Evolutionary conservation across 1,140 invertebrate species (phyloP), one percentile per base, ranked within the genome.

Genomic region (Asobara japonica): DNA sequence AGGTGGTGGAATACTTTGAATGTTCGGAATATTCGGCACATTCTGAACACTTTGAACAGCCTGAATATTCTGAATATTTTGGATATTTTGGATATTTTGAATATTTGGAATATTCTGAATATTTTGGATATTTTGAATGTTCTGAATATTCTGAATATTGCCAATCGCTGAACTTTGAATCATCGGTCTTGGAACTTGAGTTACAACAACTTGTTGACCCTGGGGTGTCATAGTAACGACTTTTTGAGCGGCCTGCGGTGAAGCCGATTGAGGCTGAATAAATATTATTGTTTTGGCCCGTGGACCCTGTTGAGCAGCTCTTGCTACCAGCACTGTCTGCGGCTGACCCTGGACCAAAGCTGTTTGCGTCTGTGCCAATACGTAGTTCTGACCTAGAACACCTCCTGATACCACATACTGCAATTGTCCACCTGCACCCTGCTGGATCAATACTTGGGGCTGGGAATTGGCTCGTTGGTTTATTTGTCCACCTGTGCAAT

Each of bases 221-320:
- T 92, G 91, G 0, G 89, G 89, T 1, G 91, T 91, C n/a, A 92
- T 88, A 36, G 92, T 90, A 0, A 92, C 90, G 78, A 90, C 86
- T 75, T 91, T 90, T 56, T 90, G 90, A 0, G 87, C 79, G 13
- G 80, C 79, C 0, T 74, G 76, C 38, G 82, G 82, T 0, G 84
- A 65, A 18, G 86, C 56, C 0, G 87, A 79, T 74, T 92, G 91
- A 27, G 91, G 91, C 76, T 93, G 92, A 13, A 93, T 78, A 60
- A 93, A 93, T 36, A 93, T 93, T 20, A 93, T 93, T 0, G 92
- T 93, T 76, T 93, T 93, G 0, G 91, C 87, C 11, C 89, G 89
- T 0, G 90, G 89, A 0, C 89, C 90, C 75, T 91, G 90, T 67
- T 91, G 90, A 62, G 91, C 90, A 0, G 90, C 85, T 3, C 90